Evolutionary conservation across 2,797 vertebrate genomes (phyloP).

Genomic region (Balearica regulorum): DNA sequence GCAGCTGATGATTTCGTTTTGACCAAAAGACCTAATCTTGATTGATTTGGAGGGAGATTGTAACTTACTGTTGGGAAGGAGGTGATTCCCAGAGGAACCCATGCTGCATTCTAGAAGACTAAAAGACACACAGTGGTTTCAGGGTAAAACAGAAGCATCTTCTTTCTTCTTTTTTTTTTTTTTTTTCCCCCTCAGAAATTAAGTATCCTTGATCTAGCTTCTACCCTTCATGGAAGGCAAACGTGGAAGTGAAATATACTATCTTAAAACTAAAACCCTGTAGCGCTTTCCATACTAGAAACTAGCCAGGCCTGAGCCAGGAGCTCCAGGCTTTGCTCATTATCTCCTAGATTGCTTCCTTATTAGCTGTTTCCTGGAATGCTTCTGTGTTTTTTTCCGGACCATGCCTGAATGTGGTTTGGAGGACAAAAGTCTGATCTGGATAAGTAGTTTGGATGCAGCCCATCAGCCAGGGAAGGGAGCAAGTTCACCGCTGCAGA

Average conservation of each 20-base stretch:
- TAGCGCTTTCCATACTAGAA: background rate
- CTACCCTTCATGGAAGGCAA: background rate
- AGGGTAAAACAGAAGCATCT: background rate
- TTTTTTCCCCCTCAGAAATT: background rate
- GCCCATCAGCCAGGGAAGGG: background rate
- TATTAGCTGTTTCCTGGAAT: background rate
- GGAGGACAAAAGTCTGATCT: background rate
- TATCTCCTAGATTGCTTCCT: background rate
- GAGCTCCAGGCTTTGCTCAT: background rate
- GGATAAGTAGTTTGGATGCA: background rate
- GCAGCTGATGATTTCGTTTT: background rate
- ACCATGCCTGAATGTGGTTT: background rate
- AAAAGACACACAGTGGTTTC: background rate
- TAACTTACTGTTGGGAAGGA: background rate
- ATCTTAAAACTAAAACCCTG: background rate
- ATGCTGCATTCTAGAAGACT: background rate
- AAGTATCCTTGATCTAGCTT: background rate
- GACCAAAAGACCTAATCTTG: background rate
- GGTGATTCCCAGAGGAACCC: background rate
- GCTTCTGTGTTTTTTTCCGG: background rate
- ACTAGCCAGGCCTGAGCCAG: background rate
- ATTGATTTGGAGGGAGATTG: background rate
- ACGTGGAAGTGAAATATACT: background rate
- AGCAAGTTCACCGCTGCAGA: background rate
- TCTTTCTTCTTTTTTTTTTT: background rate